Evolutionary conservation across 2,113 vertebrate species (phyloP).

Genomic region (Oenanthe oenanthe): DNA sequence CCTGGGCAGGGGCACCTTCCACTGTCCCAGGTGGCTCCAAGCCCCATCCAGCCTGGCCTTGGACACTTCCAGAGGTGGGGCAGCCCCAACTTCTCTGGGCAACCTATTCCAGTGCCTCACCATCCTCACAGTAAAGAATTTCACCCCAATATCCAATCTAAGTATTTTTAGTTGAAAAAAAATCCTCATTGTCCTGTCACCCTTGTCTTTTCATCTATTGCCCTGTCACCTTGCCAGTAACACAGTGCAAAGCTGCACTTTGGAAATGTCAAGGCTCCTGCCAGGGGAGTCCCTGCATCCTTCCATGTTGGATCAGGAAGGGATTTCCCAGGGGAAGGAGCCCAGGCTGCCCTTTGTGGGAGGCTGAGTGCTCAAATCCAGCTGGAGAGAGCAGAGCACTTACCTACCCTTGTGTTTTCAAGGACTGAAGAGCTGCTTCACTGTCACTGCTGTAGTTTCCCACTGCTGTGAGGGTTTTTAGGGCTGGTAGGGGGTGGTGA

Average conservation of each 20-base stretch:
- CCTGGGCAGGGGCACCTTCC: not conserved
- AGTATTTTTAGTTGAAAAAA: not conserved
- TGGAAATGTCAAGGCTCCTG: not conserved
- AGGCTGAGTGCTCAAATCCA: not conserved
- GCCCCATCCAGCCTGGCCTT: accelerated
- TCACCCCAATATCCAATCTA: not conserved
- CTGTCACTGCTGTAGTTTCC: too few relatives aligned
- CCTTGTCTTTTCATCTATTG: accelerated
- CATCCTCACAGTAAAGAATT: not conserved
- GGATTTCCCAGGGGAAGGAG: not conserved
- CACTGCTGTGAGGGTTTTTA: too few relatives aligned
- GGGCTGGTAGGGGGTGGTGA: not conserved
- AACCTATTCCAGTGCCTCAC: accelerated
- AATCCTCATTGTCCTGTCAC: accelerated
- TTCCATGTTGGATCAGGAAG: not conserved
- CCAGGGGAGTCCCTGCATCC: not conserved
- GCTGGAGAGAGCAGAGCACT: not conserved
- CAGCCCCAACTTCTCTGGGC: not conserved
- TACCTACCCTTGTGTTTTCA: not conserved
- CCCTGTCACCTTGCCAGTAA: not conserved
- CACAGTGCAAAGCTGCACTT: not conserved
- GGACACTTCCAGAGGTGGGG: not conserved
- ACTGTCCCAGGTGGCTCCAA: accelerated
- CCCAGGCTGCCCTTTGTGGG: not conserved
- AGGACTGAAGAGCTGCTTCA: too few relatives aligned